A percentile compares a stretch with the other conserved stretches of the same genome.
These are phyloP conservation scores for Myxocyprinus asiaticus DNA, from an alignment of 2,113 vertebrate genomes.

Conservation along the genomic window DNA sequence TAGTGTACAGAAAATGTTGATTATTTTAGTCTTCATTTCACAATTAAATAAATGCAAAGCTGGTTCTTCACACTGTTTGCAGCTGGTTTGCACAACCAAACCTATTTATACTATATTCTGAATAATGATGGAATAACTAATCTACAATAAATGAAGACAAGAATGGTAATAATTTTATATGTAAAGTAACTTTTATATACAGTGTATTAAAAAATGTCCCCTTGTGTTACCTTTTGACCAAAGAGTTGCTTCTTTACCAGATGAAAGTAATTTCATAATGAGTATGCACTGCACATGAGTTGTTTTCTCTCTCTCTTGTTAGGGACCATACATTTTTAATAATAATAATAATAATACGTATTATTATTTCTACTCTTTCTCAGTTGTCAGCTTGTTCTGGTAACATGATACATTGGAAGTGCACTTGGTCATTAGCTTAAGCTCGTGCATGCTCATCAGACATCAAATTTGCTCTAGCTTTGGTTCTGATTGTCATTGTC, in stretches of 20 bases:
- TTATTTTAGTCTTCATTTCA: constrained; percentile 39
- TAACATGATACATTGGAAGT: too few species aligned
- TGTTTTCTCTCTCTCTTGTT: too few species aligned
- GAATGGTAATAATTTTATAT: constrained; percentile 6
- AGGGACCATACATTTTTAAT: too few species aligned
- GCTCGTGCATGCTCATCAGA: too few species aligned
- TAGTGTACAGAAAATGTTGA: constrained; percentile 21
- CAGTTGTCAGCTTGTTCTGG: too few species aligned
- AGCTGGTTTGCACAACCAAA: constrained; percentile 26
- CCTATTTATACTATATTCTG: constrained; percentile 40
- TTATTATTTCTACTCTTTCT: too few species aligned
- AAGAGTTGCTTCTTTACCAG: constrained; percentile 31
- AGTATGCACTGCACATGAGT: too few species aligned
- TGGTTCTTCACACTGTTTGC: not conserved
- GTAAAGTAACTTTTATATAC: constrained; percentile 30
- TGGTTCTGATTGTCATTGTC: too few species aligned
- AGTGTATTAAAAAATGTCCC: constrained; percentile 13
- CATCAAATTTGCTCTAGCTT: too few species aligned
- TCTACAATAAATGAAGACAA: constrained; percentile 33
- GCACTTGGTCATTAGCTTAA: too few species aligned
- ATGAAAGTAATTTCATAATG: too few species aligned
- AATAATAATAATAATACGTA: too few species aligned
- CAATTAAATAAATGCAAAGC: constrained; percentile 49
- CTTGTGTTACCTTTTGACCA: constrained; percentile 33
- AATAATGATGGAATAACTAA: constrained; percentile 38